Evolutionary conservation across 2,888 invertebrate genomes (phyloP).

Genomic region (Drosophila pseudotalamancana): DNA sequence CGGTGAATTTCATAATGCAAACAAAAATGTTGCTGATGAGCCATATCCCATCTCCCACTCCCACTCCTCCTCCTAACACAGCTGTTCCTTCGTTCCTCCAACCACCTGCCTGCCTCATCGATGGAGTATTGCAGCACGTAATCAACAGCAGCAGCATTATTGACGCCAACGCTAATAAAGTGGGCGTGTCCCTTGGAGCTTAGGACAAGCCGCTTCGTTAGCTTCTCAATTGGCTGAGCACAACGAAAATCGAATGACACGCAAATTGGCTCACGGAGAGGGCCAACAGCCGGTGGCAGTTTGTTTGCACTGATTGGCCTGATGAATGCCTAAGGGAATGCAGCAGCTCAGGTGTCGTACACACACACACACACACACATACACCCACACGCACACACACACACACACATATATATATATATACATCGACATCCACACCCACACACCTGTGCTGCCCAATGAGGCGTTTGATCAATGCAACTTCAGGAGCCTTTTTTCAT

Average conservation of each 20-base stretch:
- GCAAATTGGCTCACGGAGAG: slow-evolving; percentile 11
- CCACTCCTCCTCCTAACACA: too few species aligned
- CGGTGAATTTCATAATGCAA: slow-evolving; percentile 39
- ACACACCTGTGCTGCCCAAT: slow-evolving; percentile 47
- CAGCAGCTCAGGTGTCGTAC: slow-evolving; percentile 20
- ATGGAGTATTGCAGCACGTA: slow-evolving; percentile 19
- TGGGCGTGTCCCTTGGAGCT: slow-evolving; percentile 54
- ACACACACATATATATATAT: background rate
- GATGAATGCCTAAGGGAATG: slow-evolving; percentile 39
- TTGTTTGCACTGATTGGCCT: slow-evolving; percentile 51
- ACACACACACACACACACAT: background rate
- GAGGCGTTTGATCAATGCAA: slow-evolving; percentile 69
- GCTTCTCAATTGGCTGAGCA: slow-evolving; percentile 31
- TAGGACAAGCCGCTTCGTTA: slow-evolving; percentile 45
- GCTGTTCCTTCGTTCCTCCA: background rate
- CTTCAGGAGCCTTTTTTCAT: background rate
- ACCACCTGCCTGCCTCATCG: slow-evolving; percentile 13
- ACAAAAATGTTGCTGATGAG: slow-evolving; percentile 14
- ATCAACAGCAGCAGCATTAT: slow-evolving; percentile 4
- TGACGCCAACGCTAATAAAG: slow-evolving; percentile 51
- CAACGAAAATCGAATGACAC: slow-evolving; percentile 17
- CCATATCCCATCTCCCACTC: too few species aligned
- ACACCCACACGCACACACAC: background rate
- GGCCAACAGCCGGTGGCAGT: slow-evolving; percentile 1
- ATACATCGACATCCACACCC: too few species aligned